Evolutionary conservation across 2,888 invertebrate species (phyloP).

Genomic region (Drosophila sordidula): DNA sequence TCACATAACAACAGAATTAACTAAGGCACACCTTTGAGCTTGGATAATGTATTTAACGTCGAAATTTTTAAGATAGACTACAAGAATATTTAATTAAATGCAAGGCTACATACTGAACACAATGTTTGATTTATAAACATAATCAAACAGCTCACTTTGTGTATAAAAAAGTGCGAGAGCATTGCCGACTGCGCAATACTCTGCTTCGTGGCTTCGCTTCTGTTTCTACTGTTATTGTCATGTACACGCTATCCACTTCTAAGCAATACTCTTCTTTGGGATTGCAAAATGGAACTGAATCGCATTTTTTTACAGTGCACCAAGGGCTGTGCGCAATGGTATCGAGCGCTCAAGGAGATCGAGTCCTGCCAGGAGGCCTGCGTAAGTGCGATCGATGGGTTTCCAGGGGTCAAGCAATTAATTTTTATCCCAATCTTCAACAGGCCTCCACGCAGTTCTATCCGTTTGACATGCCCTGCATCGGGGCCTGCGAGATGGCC

Average conservation of each 20-base stretch:
- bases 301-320: slow-evolving; percentile 87
- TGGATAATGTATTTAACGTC: background rate
- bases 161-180: background rate
- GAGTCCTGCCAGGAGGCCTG: slow-evolving; percentile 92
- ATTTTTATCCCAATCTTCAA: background rate
- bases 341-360: slow-evolving; percentile 88
- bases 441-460: slow-evolving; percentile 76
- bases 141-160: background rate
- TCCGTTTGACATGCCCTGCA: slow-evolving; percentile 82
- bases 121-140: background rate
- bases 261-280: too few species aligned
- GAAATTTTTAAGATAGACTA: slow-evolving; percentile 1
- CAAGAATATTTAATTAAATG: background rate
- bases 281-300: too few species aligned
- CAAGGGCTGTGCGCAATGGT: slow-evolving; percentile 92
- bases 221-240: too few species aligned
- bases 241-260: too few species aligned
- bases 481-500: slow-evolving; percentile 81
- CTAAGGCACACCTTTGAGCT: background rate
- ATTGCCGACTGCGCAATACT: too few species aligned
- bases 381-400: slow-evolving; percentile 87
- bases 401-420: too few species aligned
- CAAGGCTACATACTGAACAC: background rate
- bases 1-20: background rate
- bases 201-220: too few species aligned